Base-by-base conservation (phyloP, 2,888 invertebrate species). In the Poecilus cupreus region DNA sequence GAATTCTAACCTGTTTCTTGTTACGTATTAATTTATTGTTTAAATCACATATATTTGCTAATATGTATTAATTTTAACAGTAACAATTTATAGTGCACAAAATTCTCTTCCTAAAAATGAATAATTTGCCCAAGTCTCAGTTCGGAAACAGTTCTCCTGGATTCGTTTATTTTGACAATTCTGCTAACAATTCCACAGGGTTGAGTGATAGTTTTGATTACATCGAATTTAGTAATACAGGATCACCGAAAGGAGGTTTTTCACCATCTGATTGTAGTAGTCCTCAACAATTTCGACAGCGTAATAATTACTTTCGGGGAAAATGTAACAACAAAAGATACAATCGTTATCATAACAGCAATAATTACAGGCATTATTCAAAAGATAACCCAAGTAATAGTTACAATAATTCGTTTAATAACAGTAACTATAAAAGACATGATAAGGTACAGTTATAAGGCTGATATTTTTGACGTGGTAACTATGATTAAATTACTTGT, bases 91-190 rank as follows among this genome's bases (percentile, higher is more conserved):
- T 4, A 37, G 54, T 57, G 32, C 26, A 54, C 18, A 3, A 54
- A 16, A 10, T 20, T 43, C 18, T 13, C 70, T 43, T 76, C 20
- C 8, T 37, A 11, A 80, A 54, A 54, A 80, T 80, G 80, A 72
- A 54, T 72, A 54, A 80, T 37, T 20, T 39, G 18, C 77, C 77
- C n/a, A 43, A 37, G 24, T 20, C 39, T 39, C 43, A 26, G 20
- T 57, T 54, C 32, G 79, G 79, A 22, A 64, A 78, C 46, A 79
- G 20, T 49, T 26, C 79, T 54, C 37, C 72, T 51, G 80, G 80
- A 6, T 80, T 80, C 16, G 72, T 81, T 11, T 81, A 81, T 60
- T 81, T 75, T 16, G 49, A 75, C 26, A 81, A 75, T 26, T 81
- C 81, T 24, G 46, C 75, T 10, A 74, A 57, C 32, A 57, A 18